These are phyloP conservation scores for Arenaria interpres DNA, from an alignment of 2,113 vertebrate genomes.

Conservation along the genomic window DNA sequence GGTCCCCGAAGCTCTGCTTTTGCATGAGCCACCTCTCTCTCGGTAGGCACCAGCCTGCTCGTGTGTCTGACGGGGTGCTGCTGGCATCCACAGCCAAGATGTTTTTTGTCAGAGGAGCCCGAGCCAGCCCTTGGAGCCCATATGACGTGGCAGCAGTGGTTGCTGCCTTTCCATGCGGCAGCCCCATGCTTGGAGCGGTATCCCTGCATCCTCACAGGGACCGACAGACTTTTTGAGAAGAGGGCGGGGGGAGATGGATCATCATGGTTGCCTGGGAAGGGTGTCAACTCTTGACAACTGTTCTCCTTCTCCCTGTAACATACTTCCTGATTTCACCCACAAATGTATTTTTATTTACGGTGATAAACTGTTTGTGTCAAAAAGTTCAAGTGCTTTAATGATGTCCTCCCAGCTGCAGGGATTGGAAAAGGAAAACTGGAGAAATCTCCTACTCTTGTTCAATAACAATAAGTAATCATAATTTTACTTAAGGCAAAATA, in stretches of 20 bases:
- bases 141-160: not conserved
- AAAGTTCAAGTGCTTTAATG: not conserved
- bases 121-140: not conserved
- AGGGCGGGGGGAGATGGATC: not conserved
- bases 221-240: not conserved
- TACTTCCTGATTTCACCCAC: not conserved
- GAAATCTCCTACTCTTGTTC: not conserved
- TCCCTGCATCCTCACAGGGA: not conserved
- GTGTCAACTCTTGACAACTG: fast-evolving
- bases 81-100: not conserved
- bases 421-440: not conserved
- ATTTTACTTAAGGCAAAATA: not conserved
- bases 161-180: not conserved
- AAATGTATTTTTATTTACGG: not conserved
- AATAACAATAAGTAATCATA: not conserved
- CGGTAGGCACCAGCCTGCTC: not conserved
- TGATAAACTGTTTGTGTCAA: not conserved
- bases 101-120: not conserved
- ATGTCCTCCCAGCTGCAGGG: not conserved
- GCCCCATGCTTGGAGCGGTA: fast-evolving
- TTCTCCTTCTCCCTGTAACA: not conserved
- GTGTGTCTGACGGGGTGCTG: fast-evolving
- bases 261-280: not conserved
- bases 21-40: not conserved
- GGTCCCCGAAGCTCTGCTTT: not conserved